Base-by-base conservation (phyloP, 1,140 invertebrate genomes). In the Heliconius hermathena region DNA sequence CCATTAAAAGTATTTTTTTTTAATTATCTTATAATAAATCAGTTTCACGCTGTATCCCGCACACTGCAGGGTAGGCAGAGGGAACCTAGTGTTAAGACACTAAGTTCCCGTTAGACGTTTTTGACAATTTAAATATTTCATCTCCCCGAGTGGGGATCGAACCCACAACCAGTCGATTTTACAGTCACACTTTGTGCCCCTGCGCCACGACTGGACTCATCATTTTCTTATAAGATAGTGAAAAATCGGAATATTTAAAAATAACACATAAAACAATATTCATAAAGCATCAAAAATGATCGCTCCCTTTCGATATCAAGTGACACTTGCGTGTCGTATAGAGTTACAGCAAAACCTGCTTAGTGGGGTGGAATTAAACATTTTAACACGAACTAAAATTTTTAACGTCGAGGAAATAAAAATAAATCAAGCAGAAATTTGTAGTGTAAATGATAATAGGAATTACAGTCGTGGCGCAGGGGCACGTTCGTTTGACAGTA, bases 291-390 rank as follows among this genome's bases (percentile, higher is more conserved):
- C 83, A 82, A 85, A 84, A 82, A 75, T 78, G 81, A 83, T 84
- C 78, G 82, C 82, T 77, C 85, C 76, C 80, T 79, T 81, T 83
- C 49, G 66, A 84, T 92, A 89, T 93, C 84, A 79, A 82, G 85
- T 93, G 81, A 86, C 90, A 83, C 81, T 86, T 89, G 88, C 90
- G 84, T 90, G 85, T 82, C 71, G 52, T 91, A 89, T 92, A 79
- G 83, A 71, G 86, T 93, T 92, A 88, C 91, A 73, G 74, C 73
- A 41, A 73, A 81, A 81, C 79, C 78, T 82, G 84, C 81, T 86
- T 84, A 88, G 82, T 89, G 85, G 84, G 81, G 80, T 83, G 87
- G 84, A 88, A 90, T 89, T 88, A 89, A 87, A 82, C 82, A 84
- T 87, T 84, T 91, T 90, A 89, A 88, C 83, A 85, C 82, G 85